Evolutionary conservation across 2,113 vertebrate genomes (phyloP), one percentile per base, ranked within the genome.

Genomic region (Stegastes partitus): DNA sequence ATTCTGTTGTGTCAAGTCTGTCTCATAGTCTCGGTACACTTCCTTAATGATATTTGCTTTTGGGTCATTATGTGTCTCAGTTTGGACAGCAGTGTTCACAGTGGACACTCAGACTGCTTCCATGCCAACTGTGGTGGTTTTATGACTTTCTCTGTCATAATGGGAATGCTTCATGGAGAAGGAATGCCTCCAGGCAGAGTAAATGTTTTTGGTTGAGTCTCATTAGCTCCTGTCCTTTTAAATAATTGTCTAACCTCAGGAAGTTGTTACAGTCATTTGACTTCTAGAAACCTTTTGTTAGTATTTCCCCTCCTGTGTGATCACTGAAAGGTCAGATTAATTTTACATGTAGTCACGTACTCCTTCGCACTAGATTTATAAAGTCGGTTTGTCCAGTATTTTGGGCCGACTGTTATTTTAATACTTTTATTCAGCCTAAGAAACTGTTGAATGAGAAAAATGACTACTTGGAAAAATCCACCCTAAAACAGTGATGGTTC

Each of bases 141-240:
- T n/a, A 77, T 77, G 58, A 71, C 47, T 69, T 19, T 37, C 1
- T 54, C 42, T 56, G 68, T 25, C 53, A 57, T 37, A 42, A 25
- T 2, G 54, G 62, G 50, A 57, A 74, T 50, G 51, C 10, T 58
- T 61, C 31, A 53, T 53, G 47, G 50, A 42, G 37, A 34, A 53
- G 22, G 22, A 77, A 72, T 2, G n/a, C 56, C 21, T 79, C 42
- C 59, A 77, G 72, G 59, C 58, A 25, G 51, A 71, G 53, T 45
- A 14, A 56, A 77, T 65, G 68, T 66, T 77, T 80, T 57, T 22
- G 49, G 11, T 81, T 64, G 23, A 47, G 49, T 71, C 53, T 56
- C 26, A 58, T 31, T 81, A 66, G 34, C 2, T 14, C 4, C 5
- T 53, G 26, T 28, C 31, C 23, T 49, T 56, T 70, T 11, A 12